Evolutionary conservation across 2,888 invertebrate genomes (phyloP), one percentile per base, ranked within the genome.

Genomic region (Macaria liturata): DNA sequence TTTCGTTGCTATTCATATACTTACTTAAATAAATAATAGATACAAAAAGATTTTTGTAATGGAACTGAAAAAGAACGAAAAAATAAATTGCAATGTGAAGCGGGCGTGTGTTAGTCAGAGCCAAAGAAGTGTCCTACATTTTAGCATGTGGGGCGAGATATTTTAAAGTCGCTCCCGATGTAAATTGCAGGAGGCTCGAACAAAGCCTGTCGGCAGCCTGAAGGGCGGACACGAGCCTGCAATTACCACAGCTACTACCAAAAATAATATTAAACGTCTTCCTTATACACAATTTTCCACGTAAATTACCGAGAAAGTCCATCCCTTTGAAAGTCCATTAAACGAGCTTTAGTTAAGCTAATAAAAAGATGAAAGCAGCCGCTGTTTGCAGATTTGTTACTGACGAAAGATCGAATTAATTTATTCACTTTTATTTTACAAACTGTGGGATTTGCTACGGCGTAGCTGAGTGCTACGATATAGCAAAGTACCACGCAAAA

Each of bases 131-230:
- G 46, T 54, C 53, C 47, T 47, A 49, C 40, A 54, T 62, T 54
- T 49, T 46, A 45, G 48, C 39, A 53, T 54, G 55, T 55, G 62
- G 53, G 66, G 54, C 46, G 46, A 55, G 59, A 59, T 46, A 53
- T 78, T 79, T 78, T 78, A 70, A 72, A 72, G 69, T 66, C 71
- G 67, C 71, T 80, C 74, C 77, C 70, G 66, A 82, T 82, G 80
- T 78, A 81, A 81, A 82, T 82, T 78, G 80, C 76, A 83, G 76
- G 63, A 72, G 72, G 74, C 78, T 76, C 76, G 63, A 73, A 76
- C 76, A 72, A 72, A 67, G 69, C 67, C 69, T 64, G 70, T 71
- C 61, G 67, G 71, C 61, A 62, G 44, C 54, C 31, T 63, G 65
- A 65, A 67, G 65, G 68, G 56, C 64, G 57, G 63, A 56, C 62